Conservation (phyloP, 2,888 invertebrate species). For the Marronus borbonicus region DNA sequence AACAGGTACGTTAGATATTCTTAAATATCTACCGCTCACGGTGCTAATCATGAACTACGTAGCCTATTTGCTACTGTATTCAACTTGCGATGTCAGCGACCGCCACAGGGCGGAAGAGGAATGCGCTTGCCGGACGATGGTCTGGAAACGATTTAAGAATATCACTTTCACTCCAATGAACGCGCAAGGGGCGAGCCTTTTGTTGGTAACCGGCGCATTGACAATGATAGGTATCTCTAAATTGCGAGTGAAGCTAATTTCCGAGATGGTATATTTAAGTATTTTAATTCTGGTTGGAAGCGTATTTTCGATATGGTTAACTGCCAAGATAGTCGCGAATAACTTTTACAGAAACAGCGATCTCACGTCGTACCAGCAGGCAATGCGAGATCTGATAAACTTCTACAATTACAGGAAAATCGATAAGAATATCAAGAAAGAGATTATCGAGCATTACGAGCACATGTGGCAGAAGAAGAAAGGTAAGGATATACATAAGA, state of each 20-base stretch:
- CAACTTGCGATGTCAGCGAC: slow-evolving; percentile 41
- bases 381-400: slow-evolving; percentile 56
- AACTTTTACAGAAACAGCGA: slow-evolving; percentile 53
- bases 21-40: slow-evolving; percentile 51
- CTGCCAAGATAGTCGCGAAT: slow-evolving; percentile 49
- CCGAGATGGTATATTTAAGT: slow-evolving; percentile 39
- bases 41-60: slow-evolving; percentile 44
- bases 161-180: slow-evolving; percentile 18
- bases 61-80: slow-evolving; percentile 43
- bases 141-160: slow-evolving; percentile 33
- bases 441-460: slow-evolving; percentile 58
- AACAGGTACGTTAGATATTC: slow-evolving; percentile 24
- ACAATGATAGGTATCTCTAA: slow-evolving; percentile 46
- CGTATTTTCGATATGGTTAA: slow-evolving; percentile 45
- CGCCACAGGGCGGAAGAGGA: not conserved
- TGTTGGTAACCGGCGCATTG: slow-evolving; percentile 28
- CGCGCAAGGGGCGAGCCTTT: slow-evolving; percentile 32
- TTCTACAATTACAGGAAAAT: slow-evolving; percentile 57
- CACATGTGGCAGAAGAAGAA: slow-evolving; percentile 56
- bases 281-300: slow-evolving; percentile 33
- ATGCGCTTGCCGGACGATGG: slow-evolving; percentile 32
- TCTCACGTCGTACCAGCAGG: slow-evolving; percentile 56
- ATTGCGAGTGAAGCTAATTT: slow-evolving; percentile 9
- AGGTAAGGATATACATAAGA: slow-evolving; percentile 51
- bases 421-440: slow-evolving; percentile 54